Evolutionary conservation across 2,888 invertebrate genomes (phyloP), one percentile per base, ranked within the genome.

Genomic region (Drosophila picticornis): DNA sequence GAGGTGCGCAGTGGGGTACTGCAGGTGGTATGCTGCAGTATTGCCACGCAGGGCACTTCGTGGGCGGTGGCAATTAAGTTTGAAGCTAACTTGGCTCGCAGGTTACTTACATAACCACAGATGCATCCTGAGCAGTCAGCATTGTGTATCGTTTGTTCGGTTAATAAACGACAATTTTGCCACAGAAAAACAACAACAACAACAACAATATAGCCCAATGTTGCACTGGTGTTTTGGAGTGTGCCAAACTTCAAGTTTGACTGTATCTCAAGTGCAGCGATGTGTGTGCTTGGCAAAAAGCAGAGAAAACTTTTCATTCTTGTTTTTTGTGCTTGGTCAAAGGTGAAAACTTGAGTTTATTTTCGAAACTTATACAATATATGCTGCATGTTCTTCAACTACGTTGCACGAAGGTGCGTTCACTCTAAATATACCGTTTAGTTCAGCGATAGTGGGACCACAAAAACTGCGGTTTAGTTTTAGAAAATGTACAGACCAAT

Each of bases 31-130:
- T 32, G 13, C 34, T 34, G 4, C 34, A 34, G 40, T 70, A 78
- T 81, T 73, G 78, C 78, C 56, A 77, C 38, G 74, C 69, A 52
- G 72, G 72, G 75, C 72, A 83, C 85, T 80, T 61, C 10, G 52
- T 74, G 88, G 79, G 75, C 76, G 69, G 48, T 80, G 77, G 70
- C 85, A 88, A 85, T 85, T 85, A 85, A 85, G 84, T 70, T 86
- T 86, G 75, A 68, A 75, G 78, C 65, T 80, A 85, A 83, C 88
- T 85, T 85, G 58, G 72, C 75, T 63, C 27, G 51, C 32, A 63
- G 69, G 72, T 67, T 70, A 65, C 78, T 82, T 78, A 66, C 78
- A 72, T 72, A 79, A 82, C 72, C 81, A 32, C 51, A 70, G 56
- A 75, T 59, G 64, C 72, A 69, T 31, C 31, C 31, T 22, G 38